phyloP scores from a whole-genome alignment of 2,888 invertebrate species.

The Empis stercorea region DNA sequence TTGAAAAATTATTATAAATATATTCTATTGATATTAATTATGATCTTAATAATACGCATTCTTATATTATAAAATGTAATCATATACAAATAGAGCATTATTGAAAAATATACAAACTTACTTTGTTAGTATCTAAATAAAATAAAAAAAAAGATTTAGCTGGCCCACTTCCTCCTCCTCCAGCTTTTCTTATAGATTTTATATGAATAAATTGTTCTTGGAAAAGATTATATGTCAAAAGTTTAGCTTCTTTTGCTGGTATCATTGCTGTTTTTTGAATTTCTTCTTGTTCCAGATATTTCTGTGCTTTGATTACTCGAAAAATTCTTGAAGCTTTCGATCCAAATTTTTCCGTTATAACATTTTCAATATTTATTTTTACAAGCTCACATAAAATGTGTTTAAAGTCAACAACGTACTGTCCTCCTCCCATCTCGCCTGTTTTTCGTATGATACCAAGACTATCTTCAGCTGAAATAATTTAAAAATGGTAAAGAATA shows the following conservation, averaged over 20 bases:
- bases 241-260: conserved; percentile 84
- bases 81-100: too few relatives aligned
- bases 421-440: conserved; percentile 75
- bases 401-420: conserved; percentile 60
- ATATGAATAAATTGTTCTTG: conserved; percentile 47
- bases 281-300: conserved; percentile 80
- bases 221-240: conserved; percentile 69
- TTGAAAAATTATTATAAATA: too few relatives aligned
- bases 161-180: conserved; percentile 55
- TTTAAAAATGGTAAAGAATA: conserved; percentile 2
- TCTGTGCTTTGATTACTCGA: conserved; percentile 65
- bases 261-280: conserved; percentile 89
- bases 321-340: conserved; percentile 77
- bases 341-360: conserved; percentile 75
- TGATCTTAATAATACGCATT: too few relatives aligned
- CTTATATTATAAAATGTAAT: too few relatives aligned
- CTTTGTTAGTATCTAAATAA: conserved; percentile 53
- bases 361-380: conserved; percentile 57
- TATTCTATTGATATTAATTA: too few relatives aligned
- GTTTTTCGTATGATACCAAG: conserved; percentile 59
- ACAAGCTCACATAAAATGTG: conserved; percentile 57
- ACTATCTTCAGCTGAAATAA: conserved; percentile 57
- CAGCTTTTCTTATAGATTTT: conserved; percentile 58
- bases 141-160: conserved; percentile 71
- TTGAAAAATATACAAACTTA: too few relatives aligned